Base-by-base conservation (phyloP, 2,113 vertebrate species). In the Leucosticte australis region DNA sequence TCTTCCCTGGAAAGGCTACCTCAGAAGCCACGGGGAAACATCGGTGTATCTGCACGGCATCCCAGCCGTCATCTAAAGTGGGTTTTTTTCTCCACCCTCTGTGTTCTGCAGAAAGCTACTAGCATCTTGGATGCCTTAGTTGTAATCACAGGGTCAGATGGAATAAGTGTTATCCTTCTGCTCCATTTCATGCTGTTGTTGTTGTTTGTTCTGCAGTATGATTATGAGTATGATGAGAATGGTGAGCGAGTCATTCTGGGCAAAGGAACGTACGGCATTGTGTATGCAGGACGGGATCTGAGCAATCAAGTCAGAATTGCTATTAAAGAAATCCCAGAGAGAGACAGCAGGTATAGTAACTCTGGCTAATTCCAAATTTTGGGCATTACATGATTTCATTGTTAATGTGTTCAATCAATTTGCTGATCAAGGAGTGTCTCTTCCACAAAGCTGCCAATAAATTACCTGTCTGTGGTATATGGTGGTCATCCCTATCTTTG, bases 271-370 rank as follows among this genome's bases (percentile, higher is more conserved):
- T 99, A 99, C 0, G 99, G 99, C 42, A 98, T 99, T 11, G 99
- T 99, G 46, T 99, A 99, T 23, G 99, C 99, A 1, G 99, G 99
- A 86, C 98, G 99, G 73, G 99, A 99, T 97, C 97, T 99, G 87
- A 99, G 99, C 98, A 99, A 99, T 98, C 99, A 99, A 97, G 99
- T 99, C 95, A 98, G 99, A 73, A 99, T 99, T 87, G 99, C 99
- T 92, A 99, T 99, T 95, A 99, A 99, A 94, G 99, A 99, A 97
- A 99, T 99, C 55, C 99, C 99, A 15, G 99, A 99, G 96, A 98
- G 99, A 97, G 99, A 99, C 87, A 99, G 99, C 98, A 99, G 99
- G 99, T 99, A 98, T 3, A 11, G 92, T 95, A 95, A 96, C 95
- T 55, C 20, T 56, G 22, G 24, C 39, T 70, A 19, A 12, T 91